Conservation (phyloP, 2,113 vertebrate species). For the Vicugna pacos region DNA sequence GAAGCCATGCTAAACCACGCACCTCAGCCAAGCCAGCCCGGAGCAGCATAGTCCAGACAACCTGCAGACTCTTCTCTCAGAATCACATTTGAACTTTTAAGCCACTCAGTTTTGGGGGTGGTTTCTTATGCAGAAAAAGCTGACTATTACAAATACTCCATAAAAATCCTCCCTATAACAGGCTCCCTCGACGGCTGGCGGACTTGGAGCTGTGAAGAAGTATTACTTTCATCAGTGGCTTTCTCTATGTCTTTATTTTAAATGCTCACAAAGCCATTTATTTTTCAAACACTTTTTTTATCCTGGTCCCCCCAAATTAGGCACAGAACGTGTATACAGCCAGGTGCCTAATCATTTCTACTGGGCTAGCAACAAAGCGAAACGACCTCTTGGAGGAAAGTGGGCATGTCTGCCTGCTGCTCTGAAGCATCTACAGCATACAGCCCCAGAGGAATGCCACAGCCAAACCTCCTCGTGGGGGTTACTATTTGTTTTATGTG, state of each 20-base stretch:
- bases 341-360: background rate
- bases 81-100: background rate
- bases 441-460: background rate
- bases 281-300: background rate
- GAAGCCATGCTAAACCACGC: background rate
- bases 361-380: background rate
- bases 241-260: constrained; percentile 30
- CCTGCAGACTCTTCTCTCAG: background rate
- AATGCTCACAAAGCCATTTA: constrained; percentile 7
- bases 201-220: background rate
- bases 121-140: constrained; percentile 27
- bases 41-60: background rate
- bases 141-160: background rate
- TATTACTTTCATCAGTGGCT: background rate
- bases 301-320: background rate
- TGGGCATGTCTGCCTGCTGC: background rate
- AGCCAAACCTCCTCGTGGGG: background rate
- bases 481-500: constrained; percentile 22
- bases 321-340: background rate
- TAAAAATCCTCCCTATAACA: background rate
- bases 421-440: background rate
- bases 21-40: background rate
- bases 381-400: background rate
- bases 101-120: background rate
- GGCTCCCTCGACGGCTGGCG: background rate